Evolutionary conservation across 2,797 vertebrate species (phyloP).

Genomic region (Corythornis leucogaster): DNA sequence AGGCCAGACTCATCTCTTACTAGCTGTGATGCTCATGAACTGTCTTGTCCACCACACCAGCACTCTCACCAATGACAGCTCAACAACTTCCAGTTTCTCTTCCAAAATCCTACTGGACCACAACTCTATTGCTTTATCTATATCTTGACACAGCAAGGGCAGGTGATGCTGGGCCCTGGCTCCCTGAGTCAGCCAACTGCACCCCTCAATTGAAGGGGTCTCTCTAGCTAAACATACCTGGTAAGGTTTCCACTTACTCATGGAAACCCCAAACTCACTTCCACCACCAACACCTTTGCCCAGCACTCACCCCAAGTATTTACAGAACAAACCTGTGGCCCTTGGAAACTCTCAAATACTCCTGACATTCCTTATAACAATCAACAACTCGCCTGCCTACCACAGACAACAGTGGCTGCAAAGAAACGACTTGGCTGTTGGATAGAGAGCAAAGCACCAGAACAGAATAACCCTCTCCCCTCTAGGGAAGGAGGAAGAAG

Average conservation of each 20-base stretch:
- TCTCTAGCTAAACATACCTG: neutral
- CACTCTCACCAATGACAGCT: neutral
- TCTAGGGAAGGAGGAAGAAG: constrained; percentile 17
- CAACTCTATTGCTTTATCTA: neutral
- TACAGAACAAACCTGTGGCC: neutral
- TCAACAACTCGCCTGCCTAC: fast-evolving
- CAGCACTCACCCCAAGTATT: neutral
- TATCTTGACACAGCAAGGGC: neutral
- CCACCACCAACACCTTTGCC: neutral
- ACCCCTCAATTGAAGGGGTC: neutral
- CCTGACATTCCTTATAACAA: neutral
- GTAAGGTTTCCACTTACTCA: neutral
- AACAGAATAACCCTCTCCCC: constrained; percentile 8
- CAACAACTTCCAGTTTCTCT: neutral
- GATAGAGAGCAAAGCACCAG: neutral
- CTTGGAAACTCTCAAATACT: neutral
- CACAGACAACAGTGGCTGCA: neutral
- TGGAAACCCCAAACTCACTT: neutral
- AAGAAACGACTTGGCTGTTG: neutral
- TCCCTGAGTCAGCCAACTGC: neutral
- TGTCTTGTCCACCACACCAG: neutral
- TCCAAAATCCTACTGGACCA: neutral
- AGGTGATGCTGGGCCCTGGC: neutral
- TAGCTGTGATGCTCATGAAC: neutral
- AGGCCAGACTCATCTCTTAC: neutral